These are phyloP conservation scores for Peromyscus aztecus DNA, from an alignment of 2,797 vertebrate genomes.

Conservation along the genomic window DNA sequence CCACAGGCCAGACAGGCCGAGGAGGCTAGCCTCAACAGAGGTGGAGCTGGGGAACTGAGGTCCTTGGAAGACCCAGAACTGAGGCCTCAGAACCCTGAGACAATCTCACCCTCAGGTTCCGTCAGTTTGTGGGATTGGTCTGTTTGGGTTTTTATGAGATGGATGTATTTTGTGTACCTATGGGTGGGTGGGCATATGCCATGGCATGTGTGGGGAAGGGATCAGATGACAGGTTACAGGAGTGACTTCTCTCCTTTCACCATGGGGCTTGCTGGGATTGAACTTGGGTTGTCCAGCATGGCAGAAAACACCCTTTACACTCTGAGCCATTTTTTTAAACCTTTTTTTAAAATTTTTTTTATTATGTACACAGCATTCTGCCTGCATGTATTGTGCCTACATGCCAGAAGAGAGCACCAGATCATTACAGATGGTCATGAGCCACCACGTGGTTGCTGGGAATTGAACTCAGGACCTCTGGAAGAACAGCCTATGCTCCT, in stretches of 20 bases:
- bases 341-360: too few species aligned
- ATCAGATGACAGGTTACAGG: background rate
- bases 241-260: background rate
- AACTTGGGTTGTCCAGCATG: background rate
- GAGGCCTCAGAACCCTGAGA: background rate
- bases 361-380: too few species aligned
- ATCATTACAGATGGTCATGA: background rate
- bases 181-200: rapidly evolving
- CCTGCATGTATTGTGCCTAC: background rate
- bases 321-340: background rate
- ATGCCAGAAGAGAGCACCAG: background rate
- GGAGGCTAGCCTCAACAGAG: background rate
- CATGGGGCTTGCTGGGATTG: background rate
- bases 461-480: background rate
- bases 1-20: background rate
- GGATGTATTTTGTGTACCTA: background rate
- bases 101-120: too few species aligned
- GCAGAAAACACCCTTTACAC: background rate
- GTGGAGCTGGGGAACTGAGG: background rate
- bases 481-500: background rate
- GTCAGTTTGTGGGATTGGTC: background rate
- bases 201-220: background rate
- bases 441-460: background rate
- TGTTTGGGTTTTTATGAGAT: background rate
- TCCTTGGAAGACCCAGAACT: background rate